Evolutionary conservation across 2,113 vertebrate genomes (phyloP), one percentile per base, ranked within the genome.

Genomic region (Neodontobutis hainanensis): DNA sequence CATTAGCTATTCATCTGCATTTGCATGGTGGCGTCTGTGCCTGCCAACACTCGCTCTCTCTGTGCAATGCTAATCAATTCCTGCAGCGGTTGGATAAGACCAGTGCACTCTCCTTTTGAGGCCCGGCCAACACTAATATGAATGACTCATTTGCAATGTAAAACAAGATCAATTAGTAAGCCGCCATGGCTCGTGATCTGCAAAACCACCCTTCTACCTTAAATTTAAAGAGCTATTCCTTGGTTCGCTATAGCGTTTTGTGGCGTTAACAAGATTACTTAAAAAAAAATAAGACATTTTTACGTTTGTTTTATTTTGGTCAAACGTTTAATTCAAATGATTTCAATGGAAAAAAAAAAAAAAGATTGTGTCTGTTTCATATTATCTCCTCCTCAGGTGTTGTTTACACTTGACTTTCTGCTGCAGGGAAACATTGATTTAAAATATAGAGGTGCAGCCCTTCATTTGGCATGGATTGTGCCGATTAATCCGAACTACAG

Each of bases 91-190:
- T 59, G 89, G 91, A 92, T 92, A 90, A 91, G 87, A 84, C 80
- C 76, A 58, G 45, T 76, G 80, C 73, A 63, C 70, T 70, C 78
- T 77, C 71, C 69, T 80, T 89, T 76, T 90, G 86, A 90, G 75
- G 60, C 32, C 1, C 19, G 52, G 88, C 90, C 90, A 92, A 68
- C 82, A 79, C 85, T 89, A 84, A 90, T 89, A 88, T 89, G 82
- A 89, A 89, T 86, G 85, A 88, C 82, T 91, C 88, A 87, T 91
- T 91, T 91, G 90, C 87, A 90, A 90, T 90, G 87, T 89, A 91
- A 88, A 91, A 92, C 90, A 86, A 87, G 86, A 87, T 88, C 82
- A 89, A 88, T 91, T 90, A 87, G 85, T 90, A 88, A 89, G 85
- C 78, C 79, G 57, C 79, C 81, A 63, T 71, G 48, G 77, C 38